Evolutionary conservation across 1,140 invertebrate species (phyloP), one percentile per base, ranked within the genome.

Genomic region (Ctenoplectra terminalis): DNA sequence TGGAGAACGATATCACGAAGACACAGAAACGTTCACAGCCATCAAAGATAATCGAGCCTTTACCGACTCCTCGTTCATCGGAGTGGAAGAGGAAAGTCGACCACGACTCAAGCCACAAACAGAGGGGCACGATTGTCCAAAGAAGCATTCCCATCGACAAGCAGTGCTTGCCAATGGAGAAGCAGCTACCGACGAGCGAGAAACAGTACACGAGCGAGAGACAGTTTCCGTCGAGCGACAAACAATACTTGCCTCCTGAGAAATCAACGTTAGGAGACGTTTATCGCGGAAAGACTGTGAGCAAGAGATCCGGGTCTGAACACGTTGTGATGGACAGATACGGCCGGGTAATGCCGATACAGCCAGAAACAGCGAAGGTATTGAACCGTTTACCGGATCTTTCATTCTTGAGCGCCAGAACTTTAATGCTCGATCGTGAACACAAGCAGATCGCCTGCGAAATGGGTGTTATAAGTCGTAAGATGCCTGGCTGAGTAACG

Each of bases 401-500:
- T 37, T 94, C 93, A 0, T 94, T 94, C 67, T 74, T 94, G 9
- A 93, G 91, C 75, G 93, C 93, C 9, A 90, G 92, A 89, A 93
- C 92, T 66, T 81, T 94, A 40, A 83, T 94, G 78, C 92, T 89
- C 61, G 93, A 92, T 87, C 92, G 92, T 11, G 93, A 94, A 60
- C 91, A 94, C 40, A 93, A 92, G 52, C 91, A 93, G 58, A 91
- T 94, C 29, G 88, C 92, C 77, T 90, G 88, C 50, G 93, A 94
- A 81, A 82, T 94, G n/a, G 92, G 92, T 82, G 91, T 93, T 70
- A 90, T 93, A 91, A 94, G 92, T 92, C 90, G 92, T 58, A 94
- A 94, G 70, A 94, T 94, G 93, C 93, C 93, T 37, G 93, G 93
- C 87, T 94, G 92, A 94, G 93, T 94, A 92, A 93, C 92, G 82